Percentiles rank a stretch among this genome's conserved stretches.
Evolutionary conservation across 2,888 invertebrate genomes (phyloP).

Genomic region (Diabrotica balteata): DNA sequence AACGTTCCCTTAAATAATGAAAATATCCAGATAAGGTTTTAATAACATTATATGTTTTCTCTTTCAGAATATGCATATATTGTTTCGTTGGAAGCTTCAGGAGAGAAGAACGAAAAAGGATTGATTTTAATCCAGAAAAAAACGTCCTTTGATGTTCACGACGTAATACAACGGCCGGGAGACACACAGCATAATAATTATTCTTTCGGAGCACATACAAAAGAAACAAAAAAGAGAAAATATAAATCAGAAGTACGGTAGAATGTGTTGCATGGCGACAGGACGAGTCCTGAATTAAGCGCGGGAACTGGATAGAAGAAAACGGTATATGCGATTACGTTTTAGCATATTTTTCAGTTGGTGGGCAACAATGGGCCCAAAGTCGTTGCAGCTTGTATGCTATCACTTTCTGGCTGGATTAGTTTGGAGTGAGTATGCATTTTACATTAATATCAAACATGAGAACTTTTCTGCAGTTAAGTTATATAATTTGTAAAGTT

Average conservation of each 20-base stretch:
- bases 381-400: slow-evolving; percentile 25
- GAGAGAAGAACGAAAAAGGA: slow-evolving; percentile 27
- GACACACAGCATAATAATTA: slow-evolving; percentile 29
- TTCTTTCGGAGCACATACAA: slow-evolving; percentile 25
- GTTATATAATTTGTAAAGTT: too few species aligned
- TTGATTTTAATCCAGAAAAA: slow-evolving; percentile 29
- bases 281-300: slow-evolving; percentile 26
- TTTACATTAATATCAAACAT: too few species aligned
- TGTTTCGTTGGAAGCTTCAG: slow-evolving; percentile 8
- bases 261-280: slow-evolving; percentile 18
- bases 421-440: slow-evolving; percentile 25
- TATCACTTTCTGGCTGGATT: slow-evolving; percentile 28
- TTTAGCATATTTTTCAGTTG: slow-evolving; percentile 16
- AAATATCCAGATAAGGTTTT: slow-evolving; percentile 6
- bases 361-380: slow-evolving; percentile 21
- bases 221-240: slow-evolving; percentile 13
- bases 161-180: slow-evolving; percentile 28
- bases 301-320: slow-evolving; percentile 5
- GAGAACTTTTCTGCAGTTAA: too few species aligned
- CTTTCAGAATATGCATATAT: slow-evolving; percentile 24
- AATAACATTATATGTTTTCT: slow-evolving; percentile 21
- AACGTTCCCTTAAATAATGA: slow-evolving; percentile 1
- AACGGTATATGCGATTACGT: slow-evolving; percentile 24
- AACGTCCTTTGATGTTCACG: slow-evolving; percentile 29
- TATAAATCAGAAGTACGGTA: slow-evolving; percentile 27